Percentiles rank a stretch among this genome's conserved stretches.
Evolutionary conservation across 2,113 vertebrate genomes (phyloP).

Genomic region (Oplegnathus fasciatus): DNA sequence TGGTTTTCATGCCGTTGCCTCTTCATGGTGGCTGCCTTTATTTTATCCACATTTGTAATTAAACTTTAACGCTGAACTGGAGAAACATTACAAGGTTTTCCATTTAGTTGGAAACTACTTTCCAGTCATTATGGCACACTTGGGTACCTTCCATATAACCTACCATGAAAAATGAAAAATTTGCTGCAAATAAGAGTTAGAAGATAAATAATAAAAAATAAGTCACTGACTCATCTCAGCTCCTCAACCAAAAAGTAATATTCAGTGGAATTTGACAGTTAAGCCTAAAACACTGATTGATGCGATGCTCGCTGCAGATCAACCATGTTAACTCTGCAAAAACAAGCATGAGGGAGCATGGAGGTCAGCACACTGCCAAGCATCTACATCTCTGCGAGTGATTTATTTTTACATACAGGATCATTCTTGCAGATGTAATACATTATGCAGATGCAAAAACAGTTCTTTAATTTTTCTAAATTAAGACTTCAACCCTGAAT

Average conservation of each 20-base stretch:
- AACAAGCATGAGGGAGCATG: slow-evolving; percentile 18
- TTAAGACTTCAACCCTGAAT: neutral
- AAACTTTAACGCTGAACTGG: slow-evolving; percentile 51
- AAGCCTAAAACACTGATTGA: slow-evolving; percentile 30
- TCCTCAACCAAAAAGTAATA: slow-evolving; percentile 34
- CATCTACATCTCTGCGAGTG: slow-evolving; percentile 32
- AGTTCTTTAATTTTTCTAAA: neutral
- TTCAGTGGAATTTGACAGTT: slow-evolving; percentile 19
- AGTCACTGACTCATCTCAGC: slow-evolving; percentile 26
- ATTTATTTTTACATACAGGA: slow-evolving; percentile 23
- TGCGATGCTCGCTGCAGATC: slow-evolving; percentile 24
- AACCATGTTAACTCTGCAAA: slow-evolving; percentile 21
- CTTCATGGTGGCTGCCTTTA: slow-evolving; percentile 53
- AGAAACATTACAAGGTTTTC: slow-evolving; percentile 47
- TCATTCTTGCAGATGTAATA: neutral
- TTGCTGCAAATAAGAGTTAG: slow-evolving; percentile 15
- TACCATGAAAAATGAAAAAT: slow-evolving; percentile 24
- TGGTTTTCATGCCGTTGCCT: slow-evolving; percentile 26
- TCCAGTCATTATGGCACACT: slow-evolving; percentile 50
- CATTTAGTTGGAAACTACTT: slow-evolving; percentile 49
- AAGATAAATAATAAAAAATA: slow-evolving; percentile 41
- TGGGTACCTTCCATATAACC: slow-evolving; percentile 36
- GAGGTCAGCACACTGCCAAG: neutral
- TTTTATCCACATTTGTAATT: slow-evolving; percentile 60
- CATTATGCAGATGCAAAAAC: slow-evolving; percentile 6